Evolutionary conservation across 2,888 invertebrate species (phyloP).

Genomic region (Drosophila rellima): DNA sequence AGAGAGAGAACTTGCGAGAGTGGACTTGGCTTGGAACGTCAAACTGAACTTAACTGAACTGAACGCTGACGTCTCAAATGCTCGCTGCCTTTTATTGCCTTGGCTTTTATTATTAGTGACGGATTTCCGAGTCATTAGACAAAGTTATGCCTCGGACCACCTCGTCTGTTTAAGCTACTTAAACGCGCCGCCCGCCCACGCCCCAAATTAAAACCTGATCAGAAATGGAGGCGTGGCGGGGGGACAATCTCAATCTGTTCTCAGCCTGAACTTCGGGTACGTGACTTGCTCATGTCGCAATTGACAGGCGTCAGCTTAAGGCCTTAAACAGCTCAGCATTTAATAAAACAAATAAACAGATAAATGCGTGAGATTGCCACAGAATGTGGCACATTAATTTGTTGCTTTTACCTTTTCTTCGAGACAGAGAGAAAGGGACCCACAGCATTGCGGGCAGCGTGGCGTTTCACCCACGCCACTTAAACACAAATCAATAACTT

Average conservation of each 20-base stretch:
- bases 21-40: conserved; percentile 20
- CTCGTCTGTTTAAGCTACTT: conserved; percentile 84
- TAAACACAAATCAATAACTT: conserved; percentile 79
- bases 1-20: conserved; percentile 16
- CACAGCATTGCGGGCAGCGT: conserved; percentile 37
- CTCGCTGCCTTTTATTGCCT: conserved; percentile 74
- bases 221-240: not conserved
- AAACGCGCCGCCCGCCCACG: conserved; percentile 76
- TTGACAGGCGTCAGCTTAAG: conserved; percentile 72
- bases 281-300: conserved; percentile 77
- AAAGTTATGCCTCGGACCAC: conserved; percentile 84
- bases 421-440: conserved; percentile 27
- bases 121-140: conserved; percentile 86
- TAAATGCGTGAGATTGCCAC: conserved; percentile 57
- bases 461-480: conserved; percentile 74
- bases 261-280: conserved; percentile 13
- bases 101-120: conserved; percentile 83
- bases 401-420: conserved; percentile 21
- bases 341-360: conserved; percentile 75
- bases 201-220: conserved; percentile 10
- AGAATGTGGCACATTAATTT: conserved; percentile 67
- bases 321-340: conserved; percentile 69
- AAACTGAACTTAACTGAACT: conserved; percentile 20
- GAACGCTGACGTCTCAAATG: conserved; percentile 69
- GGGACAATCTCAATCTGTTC: conserved; percentile 5